Base-by-base conservation (phyloP, 1,140 invertebrate species). In the Sarcophaga peregrina region DNA sequence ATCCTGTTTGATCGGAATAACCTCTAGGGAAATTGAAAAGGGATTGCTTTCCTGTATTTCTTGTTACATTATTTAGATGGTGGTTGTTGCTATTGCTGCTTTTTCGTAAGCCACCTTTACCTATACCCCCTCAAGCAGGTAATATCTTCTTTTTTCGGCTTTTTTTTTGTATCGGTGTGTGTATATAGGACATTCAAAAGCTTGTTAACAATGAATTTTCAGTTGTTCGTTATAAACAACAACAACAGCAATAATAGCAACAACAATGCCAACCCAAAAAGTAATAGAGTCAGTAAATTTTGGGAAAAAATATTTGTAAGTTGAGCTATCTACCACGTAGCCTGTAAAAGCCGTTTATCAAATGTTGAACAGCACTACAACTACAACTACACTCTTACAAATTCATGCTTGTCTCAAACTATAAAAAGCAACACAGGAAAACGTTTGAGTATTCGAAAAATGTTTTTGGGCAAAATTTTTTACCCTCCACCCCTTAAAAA, bases 1-100 rank as follows among this genome's bases (percentile, higher is more conserved):
- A 80, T 82, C 83, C 83, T 84, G 74, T 84, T 84, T 84, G 83
- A 84, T 84, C 75, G 81, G 81, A 82, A 82, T 50, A 68, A 81
- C 83, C 81, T 74, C 82, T 46, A 58, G 83, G 83, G 83, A 84
- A 84, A 84, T 84, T 82, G 83, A 81, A 72, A 80, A 73, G 72
- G 50, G 81, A 46, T 46, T 62, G 8, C 6, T 68, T 73, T 50
- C 7, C 7, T 15, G 6, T 52, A 9, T 45, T 46, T 72, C 58
- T 15, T n/a, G n/a, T 45, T 15, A 82, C 47, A 82, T 74, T 58
- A n/a, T 15, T 72, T 62, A 10, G 13, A 68, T 54, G n/a, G 20
- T 37, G 10, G 20, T 58, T 47, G 52, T 46, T 58, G 47, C 68
- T 58, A 46, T n/a, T 81, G 48, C 50, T 78, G 75, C 75, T 78